Conservation (phyloP, 2,888 invertebrate species). For the Metallyticus violacea region DNA sequence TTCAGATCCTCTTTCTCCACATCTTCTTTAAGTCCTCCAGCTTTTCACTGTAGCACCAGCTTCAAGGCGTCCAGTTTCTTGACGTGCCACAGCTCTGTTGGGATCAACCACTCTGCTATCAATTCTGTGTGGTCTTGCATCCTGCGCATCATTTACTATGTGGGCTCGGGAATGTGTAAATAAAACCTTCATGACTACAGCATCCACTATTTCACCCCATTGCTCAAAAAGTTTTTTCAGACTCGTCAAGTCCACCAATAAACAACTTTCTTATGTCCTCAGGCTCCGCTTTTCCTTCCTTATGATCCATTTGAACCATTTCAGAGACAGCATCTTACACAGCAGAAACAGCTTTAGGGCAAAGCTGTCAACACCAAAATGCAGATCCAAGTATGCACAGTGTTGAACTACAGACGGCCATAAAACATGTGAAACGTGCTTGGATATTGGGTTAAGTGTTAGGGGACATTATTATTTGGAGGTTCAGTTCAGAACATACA, state of each 20-base stretch:
- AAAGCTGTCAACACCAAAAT: not conserved
- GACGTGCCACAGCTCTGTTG: conserved; percentile 91
- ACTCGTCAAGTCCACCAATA: conserved; percentile 94
- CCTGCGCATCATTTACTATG: conserved; percentile 95
- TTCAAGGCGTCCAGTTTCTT: conserved; percentile 86
- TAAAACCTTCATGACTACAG: conserved; percentile 95
- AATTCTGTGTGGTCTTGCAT: conserved; percentile 57
- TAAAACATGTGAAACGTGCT: too few species aligned
- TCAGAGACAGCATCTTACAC: not conserved
- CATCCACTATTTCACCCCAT: conserved; percentile 96
- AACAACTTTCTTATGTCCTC: conserved; percentile 89
- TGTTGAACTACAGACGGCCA: too few species aligned
- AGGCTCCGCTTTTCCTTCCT: conserved; percentile 52
- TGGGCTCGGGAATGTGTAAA: conserved; percentile 87
- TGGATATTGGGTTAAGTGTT: too few species aligned
- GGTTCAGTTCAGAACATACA: too few species aligned
- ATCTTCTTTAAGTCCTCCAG: conserved; percentile 87
- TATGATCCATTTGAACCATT: too few species aligned
- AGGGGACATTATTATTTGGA: too few species aligned
- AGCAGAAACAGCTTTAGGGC: not conserved
- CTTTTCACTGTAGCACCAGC: conserved; percentile 93
- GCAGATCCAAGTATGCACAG: too few species aligned
- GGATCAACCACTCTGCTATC: conserved; percentile 86
- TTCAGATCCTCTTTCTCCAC: conserved; percentile 85
- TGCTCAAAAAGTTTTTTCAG: conserved; percentile 91